Evolutionary conservation across 2,113 vertebrate genomes (phyloP), one percentile per base, ranked within the genome.

Genomic region (Formicarius rufipectus): DNA sequence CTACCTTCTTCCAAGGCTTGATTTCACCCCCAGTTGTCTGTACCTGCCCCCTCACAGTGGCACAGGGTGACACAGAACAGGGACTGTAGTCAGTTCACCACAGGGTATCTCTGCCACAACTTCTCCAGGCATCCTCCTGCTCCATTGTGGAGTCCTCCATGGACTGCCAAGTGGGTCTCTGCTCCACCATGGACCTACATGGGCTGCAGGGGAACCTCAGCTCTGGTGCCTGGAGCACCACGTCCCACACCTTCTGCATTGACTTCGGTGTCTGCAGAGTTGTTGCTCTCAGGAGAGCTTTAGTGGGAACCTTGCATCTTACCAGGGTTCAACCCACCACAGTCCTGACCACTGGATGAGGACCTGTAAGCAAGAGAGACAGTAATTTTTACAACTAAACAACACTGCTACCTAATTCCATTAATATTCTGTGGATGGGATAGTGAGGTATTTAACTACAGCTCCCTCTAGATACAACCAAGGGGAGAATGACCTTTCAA

Each of bases 401-500:
- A 63, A 16, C 1, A 2, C 7, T 56, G 18, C 49, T 91, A 45
- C 4, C 1, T 64, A 88, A 76, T 79, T 81, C 22, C 68, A 69
- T 96, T 94, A 88, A 30, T 87, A 91, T 95, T 95, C 90, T 75
- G 53, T 64, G 55, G 63, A n/a, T 85, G 58, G 81, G 22, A 35
- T 78, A 64, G 79, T 94, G 59, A 94, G 53, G 64, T 95, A 91
- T 95, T 84, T 95, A 93, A 92, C 87, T 91, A 15, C 71, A 92
- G 60, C 81, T 50, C 92, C 83, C 84, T 89, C 63, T 92, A 75
- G 85, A 88, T 82, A 94, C 37, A 85, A 91, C 80, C 89, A 95
- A 93, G 78, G 80, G 87, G 89, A 86, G 76, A 90, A 87, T 96
- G 96, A 95, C 93, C 95, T 97, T 96, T 97, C 89, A 93, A 12